Evolutionary conservation across 2,888 invertebrate species (phyloP).

Genomic region (Sarcophaga subvicina): DNA sequence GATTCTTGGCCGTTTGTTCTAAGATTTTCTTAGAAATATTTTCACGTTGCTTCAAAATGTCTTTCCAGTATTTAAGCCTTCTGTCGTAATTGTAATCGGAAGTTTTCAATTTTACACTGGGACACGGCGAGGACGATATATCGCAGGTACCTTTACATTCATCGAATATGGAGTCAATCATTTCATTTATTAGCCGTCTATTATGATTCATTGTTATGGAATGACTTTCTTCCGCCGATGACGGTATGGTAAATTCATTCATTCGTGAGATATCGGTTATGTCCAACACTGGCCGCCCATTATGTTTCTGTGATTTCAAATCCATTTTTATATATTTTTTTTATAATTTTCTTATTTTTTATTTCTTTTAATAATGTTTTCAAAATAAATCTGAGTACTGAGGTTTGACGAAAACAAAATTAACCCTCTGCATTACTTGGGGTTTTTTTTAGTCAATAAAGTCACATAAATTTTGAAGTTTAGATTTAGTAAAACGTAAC

Average conservation of each 20-base stretch:
- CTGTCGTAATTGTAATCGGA: slow-evolving; percentile 71
- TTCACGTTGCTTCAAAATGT: slow-evolving; percentile 71
- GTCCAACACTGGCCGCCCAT: not conserved
- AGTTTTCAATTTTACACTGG: slow-evolving; percentile 54
- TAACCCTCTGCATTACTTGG: too few relatives aligned
- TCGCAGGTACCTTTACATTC: slow-evolving; percentile 73
- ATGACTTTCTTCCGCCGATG: slow-evolving; percentile 15
- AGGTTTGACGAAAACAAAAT: too few relatives aligned
- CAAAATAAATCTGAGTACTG: too few relatives aligned
- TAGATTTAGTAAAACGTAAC: too few relatives aligned
- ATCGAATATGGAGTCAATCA: slow-evolving; percentile 73
- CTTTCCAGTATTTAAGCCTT: slow-evolving; percentile 76
- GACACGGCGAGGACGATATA: slow-evolving; percentile 72
- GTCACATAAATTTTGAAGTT: too few relatives aligned
- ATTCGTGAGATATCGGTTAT: slow-evolving; percentile 41
- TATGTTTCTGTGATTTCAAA: not conserved
- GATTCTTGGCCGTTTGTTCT: slow-evolving; percentile 68
- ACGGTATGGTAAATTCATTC: slow-evolving; percentile 59
- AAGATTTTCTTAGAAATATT: slow-evolving; percentile 70
- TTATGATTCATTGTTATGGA: slow-evolving; percentile 58
- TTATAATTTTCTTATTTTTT: too few relatives aligned
- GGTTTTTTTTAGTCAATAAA: too few relatives aligned
- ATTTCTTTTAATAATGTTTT: too few relatives aligned
- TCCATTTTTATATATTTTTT: not conserved
- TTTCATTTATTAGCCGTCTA: slow-evolving; percentile 69